Evolutionary conservation across 2,113 vertebrate genomes (phyloP).

Genomic region (Rattus rattus): DNA sequence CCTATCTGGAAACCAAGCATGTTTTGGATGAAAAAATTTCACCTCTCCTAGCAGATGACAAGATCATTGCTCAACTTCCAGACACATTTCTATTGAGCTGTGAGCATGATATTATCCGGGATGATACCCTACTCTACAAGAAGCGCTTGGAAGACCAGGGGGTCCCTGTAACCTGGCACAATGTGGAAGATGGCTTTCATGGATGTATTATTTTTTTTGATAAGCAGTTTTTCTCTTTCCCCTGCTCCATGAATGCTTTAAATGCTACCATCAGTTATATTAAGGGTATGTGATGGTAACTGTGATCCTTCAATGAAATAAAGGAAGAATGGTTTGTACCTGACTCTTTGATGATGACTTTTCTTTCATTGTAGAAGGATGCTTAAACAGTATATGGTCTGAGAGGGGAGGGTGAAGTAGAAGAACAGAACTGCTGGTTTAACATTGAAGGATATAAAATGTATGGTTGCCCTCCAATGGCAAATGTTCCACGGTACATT

Average conservation of each 20-base stretch:
- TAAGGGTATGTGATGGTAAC: constrained; percentile 52
- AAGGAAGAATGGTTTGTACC: neutral
- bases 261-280: constrained; percentile 83
- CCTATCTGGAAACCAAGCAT: neutral
- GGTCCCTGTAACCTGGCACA: constrained; percentile 86
- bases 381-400: neutral
- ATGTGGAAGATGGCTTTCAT: constrained; percentile 89
- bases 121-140: constrained; percentile 82
- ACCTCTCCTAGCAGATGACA: constrained; percentile 75
- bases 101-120: constrained; percentile 88
- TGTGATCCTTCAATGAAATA: no score
- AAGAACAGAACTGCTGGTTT: neutral
- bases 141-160: constrained; percentile 84
- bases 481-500: neutral
- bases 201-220: constrained; percentile 81
- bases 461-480: neutral
- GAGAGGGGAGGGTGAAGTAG: neutral
- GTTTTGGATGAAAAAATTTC: neutral
- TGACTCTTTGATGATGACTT: neutral
- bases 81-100: constrained; percentile 82
- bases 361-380: neutral
- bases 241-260: constrained; percentile 76
- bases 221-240: constrained; percentile 73
- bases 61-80: constrained; percentile 74
- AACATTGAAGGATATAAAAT: neutral